Base-by-base conservation (phyloP, 2,797 vertebrate species). In the Microctenopoma stevenorrisi region DNA sequence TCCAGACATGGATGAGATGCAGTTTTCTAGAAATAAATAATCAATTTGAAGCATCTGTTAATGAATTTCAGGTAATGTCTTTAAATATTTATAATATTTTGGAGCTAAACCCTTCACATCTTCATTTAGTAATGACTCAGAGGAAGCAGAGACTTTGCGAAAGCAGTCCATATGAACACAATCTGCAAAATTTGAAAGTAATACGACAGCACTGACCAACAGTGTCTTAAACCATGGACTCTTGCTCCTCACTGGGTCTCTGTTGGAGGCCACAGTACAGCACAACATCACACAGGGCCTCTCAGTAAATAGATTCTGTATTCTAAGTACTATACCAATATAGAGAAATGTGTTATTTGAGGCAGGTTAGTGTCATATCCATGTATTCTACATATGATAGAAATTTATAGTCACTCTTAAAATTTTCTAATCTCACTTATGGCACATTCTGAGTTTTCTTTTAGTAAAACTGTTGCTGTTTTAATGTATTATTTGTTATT, bases 231-330 rank as follows among this genome's bases (percentile, higher is more conserved):
- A 84, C 81, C 82, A 76, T 61, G 74, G 74, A 80, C 69, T 86
- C 76, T 78, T 74, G 57, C 81, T 86, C 77, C 76, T 89, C 73
- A 72, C 74, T 77, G 81, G 68, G 76, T 82, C 77, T 88, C 85
- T 30, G 22, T 61, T 40, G 26, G 84, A 85, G 84, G 72, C 86
- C 14, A 9, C 79, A 82, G 78, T 68, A 78, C 83, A 91, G 86
- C 88, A 89, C 89, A 90, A 79, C 77, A 81, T 82, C 72, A 86
- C 83, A 89, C 83, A 92, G 83, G 88, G 90, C 90, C 90, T 91
- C 85, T 82, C 74, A 16, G 77, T 76, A 53, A 80, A 74, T 78
- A 35, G 69, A 79, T 70, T 74, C 70, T 81, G 73, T 90, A 87
- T 88, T 81, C 74, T 76, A 76, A 79, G 70, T 87, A 85, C 53